These are phyloP conservation scores for Callorhinus ursinus DNA, from an alignment of 2,113 vertebrate genomes.

Conservation along the genomic window DNA sequence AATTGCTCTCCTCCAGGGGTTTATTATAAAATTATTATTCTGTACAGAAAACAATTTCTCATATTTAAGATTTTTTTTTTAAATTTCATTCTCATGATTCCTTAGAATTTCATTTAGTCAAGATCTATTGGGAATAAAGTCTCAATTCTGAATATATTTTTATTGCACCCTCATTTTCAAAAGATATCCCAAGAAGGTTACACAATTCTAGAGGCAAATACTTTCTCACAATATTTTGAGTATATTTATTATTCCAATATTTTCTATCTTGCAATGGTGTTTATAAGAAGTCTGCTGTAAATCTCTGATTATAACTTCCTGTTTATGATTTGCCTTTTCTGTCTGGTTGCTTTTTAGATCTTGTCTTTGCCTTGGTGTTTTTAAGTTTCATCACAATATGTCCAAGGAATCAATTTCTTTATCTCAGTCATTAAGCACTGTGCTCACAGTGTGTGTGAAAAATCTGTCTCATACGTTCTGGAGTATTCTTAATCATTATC, in stretches of 20 bases:
- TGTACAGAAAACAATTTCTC: neutral
- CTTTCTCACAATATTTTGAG: neutral
- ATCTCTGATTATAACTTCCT: neutral
- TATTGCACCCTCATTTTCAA: neutral
- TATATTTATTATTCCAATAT: neutral
- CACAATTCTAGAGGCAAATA: neutral
- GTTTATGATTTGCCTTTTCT: neutral
- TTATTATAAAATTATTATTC: constrained; percentile 29
- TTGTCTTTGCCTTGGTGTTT: neutral
- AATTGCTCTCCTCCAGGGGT: neutral
- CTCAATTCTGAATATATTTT: neutral
- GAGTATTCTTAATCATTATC: neutral
- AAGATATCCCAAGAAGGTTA: neutral
- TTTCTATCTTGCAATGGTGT: neutral
- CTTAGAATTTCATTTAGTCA: constrained; percentile 18
- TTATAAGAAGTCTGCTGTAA: neutral
- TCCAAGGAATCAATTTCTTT: neutral
- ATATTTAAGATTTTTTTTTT: neutral
- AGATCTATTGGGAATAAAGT: neutral
- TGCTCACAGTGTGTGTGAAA: neutral
- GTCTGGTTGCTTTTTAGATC: neutral
- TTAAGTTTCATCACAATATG: neutral
- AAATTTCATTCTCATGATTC: neutral
- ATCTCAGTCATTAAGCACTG: neutral
- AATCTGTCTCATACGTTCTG: neutral